Base-by-base conservation (phyloP, 2,888 invertebrate genomes). In the Dendrolimus houi region DNA sequence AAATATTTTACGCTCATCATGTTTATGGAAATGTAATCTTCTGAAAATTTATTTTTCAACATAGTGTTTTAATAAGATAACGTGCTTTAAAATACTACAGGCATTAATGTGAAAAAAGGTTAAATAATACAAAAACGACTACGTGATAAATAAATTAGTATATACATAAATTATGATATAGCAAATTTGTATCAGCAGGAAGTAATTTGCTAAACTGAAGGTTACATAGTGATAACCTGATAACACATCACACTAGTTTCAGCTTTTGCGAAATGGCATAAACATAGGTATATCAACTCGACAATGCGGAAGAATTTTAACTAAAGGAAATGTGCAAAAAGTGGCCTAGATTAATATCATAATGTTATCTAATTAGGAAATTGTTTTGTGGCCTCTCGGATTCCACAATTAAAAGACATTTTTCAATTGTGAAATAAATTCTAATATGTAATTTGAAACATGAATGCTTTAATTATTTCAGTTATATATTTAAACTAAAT, bases 151-250 rank as follows among this genome's bases (percentile, higher is more conserved):
- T 63, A 71, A 66, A 68, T 70, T 69, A 63, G 66, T 72, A 72
- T 64, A 62, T 60, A 54, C 10, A 54, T 29, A 54, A 12, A 53
- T 53, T 29, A 54, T 40, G n/a, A 54, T 62, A 76, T 75, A 69
- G 70, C 67, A 67, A 66, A 64, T 69, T 65, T 72, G 66, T 80
- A 84, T 78, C 75, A 84, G 72, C 70, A 86, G 89, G 88, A 89
- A 89, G 87, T 82, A 83, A 87, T 88, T 87, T 84, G 78, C 81
- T 80, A 81, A 75, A 69, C 71, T 82, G 87, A 89, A 89, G 88
- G 88, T 84, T 81, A 80, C 8, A 29, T 69, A 66, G 72, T 79
- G 87, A 65, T 55, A 55, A 47, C 47, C 54, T 57, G 57, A 86
- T 89, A 88, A 85, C 80, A 71, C 71, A 73, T 74, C 62, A 69